Base-by-base conservation (phyloP, 2,113 vertebrate species). In the Australoheros scitulus region DNA sequence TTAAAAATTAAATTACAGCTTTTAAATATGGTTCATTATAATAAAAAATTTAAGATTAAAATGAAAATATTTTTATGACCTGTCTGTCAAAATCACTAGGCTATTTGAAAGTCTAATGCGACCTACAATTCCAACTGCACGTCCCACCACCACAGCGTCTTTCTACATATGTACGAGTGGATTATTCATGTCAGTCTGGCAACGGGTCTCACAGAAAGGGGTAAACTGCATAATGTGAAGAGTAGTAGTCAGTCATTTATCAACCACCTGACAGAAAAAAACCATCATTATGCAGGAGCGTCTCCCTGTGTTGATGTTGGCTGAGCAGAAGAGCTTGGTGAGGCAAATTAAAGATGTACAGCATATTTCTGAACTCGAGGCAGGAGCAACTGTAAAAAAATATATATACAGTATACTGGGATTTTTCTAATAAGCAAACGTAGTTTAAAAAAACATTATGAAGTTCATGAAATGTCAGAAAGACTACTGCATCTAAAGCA, bases 151-250 rank as follows among this genome's bases (percentile, higher is more conserved):
- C 43, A 41, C 59, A 34, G 15, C 3, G 1, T 57, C 36, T 34
- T 77, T 36, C 43, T 34, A 75, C 34, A 77, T 55, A 76, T 38
- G 26, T 38, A 56, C 41, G 38, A 56, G 26, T 11, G 8, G 52
- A 85, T 84, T 75, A 80, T 43, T 63, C 77, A 52, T n/a, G 15
- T 72, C 55, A 63, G 63, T 41, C 50, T 36, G 24, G 77, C 4
- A 59, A 70, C n/a, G 1, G 68, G 26, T 60, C 32, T 77, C 36
- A 68, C 59, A 83, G 47, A 47, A 58, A 63, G 26, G 36, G 20
- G 80, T 83, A 83, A 83, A 80, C 24, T 75, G 56, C 74, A 79
- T 59, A 52, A 18, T 76, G 82, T 80, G 61, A 75, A 64, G 41
- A 61, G 61, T 78, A 78, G 29, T 22, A 52, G 65, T 74, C 61